A percentile compares a stretch with the other conserved stretches of the same genome.
Conservation (phyloP, 2,113 vertebrate genomes). For the Stercorarius parasiticus region DNA sequence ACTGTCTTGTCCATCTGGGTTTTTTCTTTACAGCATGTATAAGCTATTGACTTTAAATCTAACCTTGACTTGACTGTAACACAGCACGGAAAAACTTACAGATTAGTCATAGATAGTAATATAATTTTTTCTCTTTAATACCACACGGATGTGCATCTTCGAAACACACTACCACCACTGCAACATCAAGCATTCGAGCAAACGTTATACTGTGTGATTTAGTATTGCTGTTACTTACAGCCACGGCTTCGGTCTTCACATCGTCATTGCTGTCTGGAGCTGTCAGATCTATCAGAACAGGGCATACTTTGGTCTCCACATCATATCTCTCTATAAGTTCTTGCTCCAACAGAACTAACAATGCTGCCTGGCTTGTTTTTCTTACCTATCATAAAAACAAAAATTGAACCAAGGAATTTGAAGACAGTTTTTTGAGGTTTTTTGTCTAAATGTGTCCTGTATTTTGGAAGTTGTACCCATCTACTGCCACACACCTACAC, state of each 20-base stretch:
- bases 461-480: neutral
- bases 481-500: neutral
- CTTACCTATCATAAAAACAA: constrained; percentile 75
- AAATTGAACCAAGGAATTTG: neutral
- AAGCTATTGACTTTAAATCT: neutral
- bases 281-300: constrained; percentile 86
- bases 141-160: neutral
- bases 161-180: neutral
- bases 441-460: neutral
- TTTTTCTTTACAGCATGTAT: neutral
- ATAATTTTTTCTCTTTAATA: neutral
- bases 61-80: neutral
- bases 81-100: neutral
- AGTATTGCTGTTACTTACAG: constrained; percentile 73
- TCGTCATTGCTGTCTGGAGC: constrained; percentile 90
- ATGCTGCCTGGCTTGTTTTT: constrained; percentile 88
- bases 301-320: constrained; percentile 88
- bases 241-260: constrained; percentile 88
- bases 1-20: neutral
- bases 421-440: neutral
- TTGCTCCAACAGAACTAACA: constrained; percentile 87
- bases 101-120: neutral
- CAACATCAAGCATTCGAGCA: neutral
- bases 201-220: neutral
- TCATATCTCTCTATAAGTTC: constrained; percentile 85